Evolutionary conservation across 1,140 invertebrate genomes (phyloP), one percentile per base, ranked within the genome.

Genomic region (Zaprionus camerounensis): DNA sequence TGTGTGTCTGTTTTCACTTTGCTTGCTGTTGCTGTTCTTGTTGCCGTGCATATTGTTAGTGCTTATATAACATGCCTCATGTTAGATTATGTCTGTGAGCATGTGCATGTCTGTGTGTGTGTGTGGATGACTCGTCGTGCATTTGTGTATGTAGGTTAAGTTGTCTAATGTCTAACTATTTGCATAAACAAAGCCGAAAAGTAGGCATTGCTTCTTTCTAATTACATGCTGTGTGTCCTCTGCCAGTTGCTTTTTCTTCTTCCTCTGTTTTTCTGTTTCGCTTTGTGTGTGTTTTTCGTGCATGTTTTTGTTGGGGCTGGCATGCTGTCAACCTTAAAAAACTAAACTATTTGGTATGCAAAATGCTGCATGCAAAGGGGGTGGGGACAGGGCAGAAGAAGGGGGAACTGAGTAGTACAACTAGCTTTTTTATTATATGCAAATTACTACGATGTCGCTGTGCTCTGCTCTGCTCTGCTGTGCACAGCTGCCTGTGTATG

Each of bases 151-250:
- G 81, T 87, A 78, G 84, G 84, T 87, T 87, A 87, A 88, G 81
- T 87, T 78, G 84, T 84, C 78, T 90, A 79, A 64, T 76, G 56
- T 71, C 71, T 66, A 79, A 84, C 81, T 76, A 88, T 88, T 90
- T 88, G 63, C 85, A 88, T 88, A 81, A 88, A 81, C 78, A 88
- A 87, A 79, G 67, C 80, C 83, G 46, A 87, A 87, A 82, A 78
- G 62, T 75, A 78, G 78, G 69, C 81, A 88, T 81, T 78, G 70
- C 20, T 69, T 36, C 56, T 73, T 82, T 81, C 78, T 90, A 90
- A 90, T 88, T 90, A 81, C 81, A 56, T 72, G 75, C 64, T 51
- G 34, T 38, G 28, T 51, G 20, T 51, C 28, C 34, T 58, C 73
- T 46, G 51, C 41, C 51, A 20, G 70, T 34, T 44, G 26, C 64